phyloP scores from a whole-genome alignment of 2,888 invertebrate genomes.

The Conchocele bisecta region DNA sequence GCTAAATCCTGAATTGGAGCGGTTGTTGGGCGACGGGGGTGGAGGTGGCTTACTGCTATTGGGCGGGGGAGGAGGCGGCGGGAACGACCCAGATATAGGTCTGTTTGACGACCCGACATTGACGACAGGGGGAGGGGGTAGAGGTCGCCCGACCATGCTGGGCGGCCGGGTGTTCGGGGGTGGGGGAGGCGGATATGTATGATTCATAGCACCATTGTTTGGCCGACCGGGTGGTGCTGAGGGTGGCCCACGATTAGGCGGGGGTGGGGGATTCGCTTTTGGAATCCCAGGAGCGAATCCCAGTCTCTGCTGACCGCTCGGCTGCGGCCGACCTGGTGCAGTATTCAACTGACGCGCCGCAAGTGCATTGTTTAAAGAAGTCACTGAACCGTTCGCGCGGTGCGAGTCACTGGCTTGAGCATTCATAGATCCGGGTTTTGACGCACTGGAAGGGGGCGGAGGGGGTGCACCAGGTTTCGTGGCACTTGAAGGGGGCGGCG shows the following conservation, averaged over 20 bases:
- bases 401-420: constrained; percentile 18
- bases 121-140: constrained; percentile 60
- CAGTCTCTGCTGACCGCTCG: constrained; percentile 17
- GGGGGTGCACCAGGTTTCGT: constrained; percentile 64
- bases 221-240: constrained; percentile 46
- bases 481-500: constrained; percentile 57
- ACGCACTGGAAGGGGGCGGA: constrained; percentile 55
- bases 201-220: constrained; percentile 37
- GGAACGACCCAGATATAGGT: no score
- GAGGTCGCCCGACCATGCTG: constrained; percentile 43
- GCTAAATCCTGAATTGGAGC: no score
- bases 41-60: no score
- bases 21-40: no score
- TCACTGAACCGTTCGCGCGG: constrained; percentile 12
- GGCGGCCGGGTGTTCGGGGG: constrained; percentile 39
- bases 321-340: not conserved
- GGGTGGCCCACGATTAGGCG: constrained; percentile 53
- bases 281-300: constrained; percentile 40
- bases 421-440: constrained; percentile 47
- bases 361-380: no score
- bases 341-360: no score
- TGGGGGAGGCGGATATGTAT: constrained; percentile 6
- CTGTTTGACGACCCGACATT: no score
- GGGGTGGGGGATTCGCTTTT: constrained; percentile 51
- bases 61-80: constrained; percentile 57